Evolutionary conservation across 1,140 invertebrate species (phyloP).

Genomic region (Aethina tumida): DNA sequence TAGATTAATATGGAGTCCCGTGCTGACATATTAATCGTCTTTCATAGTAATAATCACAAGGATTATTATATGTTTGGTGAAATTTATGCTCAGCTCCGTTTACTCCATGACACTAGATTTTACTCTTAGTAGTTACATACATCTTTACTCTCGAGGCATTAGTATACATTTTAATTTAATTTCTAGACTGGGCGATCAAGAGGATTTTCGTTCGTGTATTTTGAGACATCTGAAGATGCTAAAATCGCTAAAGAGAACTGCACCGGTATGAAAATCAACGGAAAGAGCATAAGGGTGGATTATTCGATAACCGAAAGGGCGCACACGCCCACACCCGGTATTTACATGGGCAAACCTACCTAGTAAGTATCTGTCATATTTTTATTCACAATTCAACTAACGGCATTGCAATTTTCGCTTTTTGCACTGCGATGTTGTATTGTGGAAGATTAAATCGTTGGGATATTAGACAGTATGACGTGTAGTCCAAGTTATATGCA

Average conservation of each 20-base stretch:
- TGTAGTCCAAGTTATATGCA: too few relatives aligned
- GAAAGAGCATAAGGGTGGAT: constrained; percentile 86
- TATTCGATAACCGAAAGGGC: constrained; percentile 95
- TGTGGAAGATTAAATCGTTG: too few relatives aligned
- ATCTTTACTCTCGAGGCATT: too few relatives aligned
- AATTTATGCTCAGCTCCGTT: constrained; percentile 15
- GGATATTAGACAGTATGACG: too few relatives aligned
- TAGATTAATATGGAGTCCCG: too few relatives aligned
- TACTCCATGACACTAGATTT: constrained; percentile 8
- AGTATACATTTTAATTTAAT: too few relatives aligned
- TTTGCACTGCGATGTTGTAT: constrained; percentile 10
- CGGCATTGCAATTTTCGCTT: constrained; percentile 1
- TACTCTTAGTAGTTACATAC: too few relatives aligned
- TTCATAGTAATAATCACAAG: too few relatives aligned
- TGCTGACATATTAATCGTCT: too few relatives aligned
- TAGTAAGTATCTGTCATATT: constrained; percentile 36
- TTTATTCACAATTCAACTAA: constrained; percentile 1
- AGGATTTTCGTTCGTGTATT: constrained; percentile 97
- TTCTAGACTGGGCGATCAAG: constrained; percentile 78
- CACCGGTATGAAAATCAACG: constrained; percentile 89
- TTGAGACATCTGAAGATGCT: constrained; percentile 79
- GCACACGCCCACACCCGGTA: constrained; percentile 94
- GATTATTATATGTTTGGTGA: constrained; percentile 7
- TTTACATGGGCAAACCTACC: constrained; percentile 94
- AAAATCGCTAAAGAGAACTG: constrained; percentile 90